phyloP scores from a whole-genome alignment of 2,113 vertebrate genomes.

The Eublepharis macularius region DNA sequence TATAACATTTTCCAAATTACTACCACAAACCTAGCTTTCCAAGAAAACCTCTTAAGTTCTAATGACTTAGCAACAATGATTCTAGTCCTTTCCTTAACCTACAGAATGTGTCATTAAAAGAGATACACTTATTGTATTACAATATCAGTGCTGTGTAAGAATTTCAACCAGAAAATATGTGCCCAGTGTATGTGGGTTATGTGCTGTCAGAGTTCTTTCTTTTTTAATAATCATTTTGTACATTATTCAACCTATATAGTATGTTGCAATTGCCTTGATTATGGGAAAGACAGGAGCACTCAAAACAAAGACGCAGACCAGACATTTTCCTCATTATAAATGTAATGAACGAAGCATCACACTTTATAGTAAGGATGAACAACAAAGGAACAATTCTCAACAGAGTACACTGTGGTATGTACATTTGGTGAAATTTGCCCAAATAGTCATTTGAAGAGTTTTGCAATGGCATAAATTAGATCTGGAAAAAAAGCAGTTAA shows the following conservation, averaged over 20 bases:
- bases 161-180: background rate
- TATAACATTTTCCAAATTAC: background rate
- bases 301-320: constrained; percentile 28
- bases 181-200: background rate
- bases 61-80: background rate
- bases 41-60: too few relatives aligned
- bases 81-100: background rate
- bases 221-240: background rate
- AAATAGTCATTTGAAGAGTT: constrained; percentile 25
- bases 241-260: background rate
- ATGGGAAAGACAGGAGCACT: background rate
- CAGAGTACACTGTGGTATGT: background rate
- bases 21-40: background rate
- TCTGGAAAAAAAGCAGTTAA: background rate
- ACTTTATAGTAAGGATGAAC: constrained; percentile 27
- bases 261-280: too few relatives aligned
- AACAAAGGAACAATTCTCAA: background rate
- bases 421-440: constrained; percentile 27
- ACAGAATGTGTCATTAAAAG: background rate
- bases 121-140: background rate
- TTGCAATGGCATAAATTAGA: constrained; percentile 33
- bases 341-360: constrained; percentile 33
- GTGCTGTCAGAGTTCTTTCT: background rate
- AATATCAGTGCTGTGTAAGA: background rate
- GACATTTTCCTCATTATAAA: constrained; percentile 10